A percentile compares a stretch with the other conserved stretches of the same genome.
Conservation (phyloP, 2,113 vertebrate genomes). For the Kryptolebias marmoratus region DNA sequence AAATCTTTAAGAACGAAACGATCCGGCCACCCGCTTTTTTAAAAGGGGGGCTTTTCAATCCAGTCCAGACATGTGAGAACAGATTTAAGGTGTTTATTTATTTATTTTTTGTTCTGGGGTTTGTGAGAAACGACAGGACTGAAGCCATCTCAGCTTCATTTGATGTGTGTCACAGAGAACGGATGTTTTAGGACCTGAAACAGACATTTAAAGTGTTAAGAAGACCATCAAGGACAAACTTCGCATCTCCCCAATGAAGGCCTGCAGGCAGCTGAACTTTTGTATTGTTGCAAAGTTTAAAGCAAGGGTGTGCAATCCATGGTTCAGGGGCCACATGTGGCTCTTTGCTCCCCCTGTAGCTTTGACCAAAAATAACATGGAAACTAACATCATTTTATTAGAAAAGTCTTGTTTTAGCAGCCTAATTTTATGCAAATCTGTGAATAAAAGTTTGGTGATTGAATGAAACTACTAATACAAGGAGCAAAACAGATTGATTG, state of each 20-base stretch:
- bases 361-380: no score
- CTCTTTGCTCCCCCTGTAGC: no score
- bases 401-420: no score
- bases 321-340: no score
- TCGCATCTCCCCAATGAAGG: background rate
- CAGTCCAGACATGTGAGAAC: background rate
- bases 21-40: conserved; percentile 14
- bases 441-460: no score
- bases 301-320: no score
- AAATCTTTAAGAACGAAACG: conserved; percentile 60
- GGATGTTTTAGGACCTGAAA: background rate
- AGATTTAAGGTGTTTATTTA: background rate
- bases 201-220: background rate
- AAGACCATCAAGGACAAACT: background rate
- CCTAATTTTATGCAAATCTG: no score
- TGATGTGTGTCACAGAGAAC: background rate
- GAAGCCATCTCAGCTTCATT: background rate
- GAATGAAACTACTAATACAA: no score
- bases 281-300: background rate
- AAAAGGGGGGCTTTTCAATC: conserved; percentile 7
- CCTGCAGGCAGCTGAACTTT: background rate
- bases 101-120: background rate
- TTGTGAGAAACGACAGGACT: background rate
- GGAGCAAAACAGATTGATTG: no score
- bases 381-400: no score